Evolutionary conservation across 2,113 vertebrate species (phyloP), one percentile per base, ranked within the genome.

Genomic region (Ceyx melanurus): DNA sequence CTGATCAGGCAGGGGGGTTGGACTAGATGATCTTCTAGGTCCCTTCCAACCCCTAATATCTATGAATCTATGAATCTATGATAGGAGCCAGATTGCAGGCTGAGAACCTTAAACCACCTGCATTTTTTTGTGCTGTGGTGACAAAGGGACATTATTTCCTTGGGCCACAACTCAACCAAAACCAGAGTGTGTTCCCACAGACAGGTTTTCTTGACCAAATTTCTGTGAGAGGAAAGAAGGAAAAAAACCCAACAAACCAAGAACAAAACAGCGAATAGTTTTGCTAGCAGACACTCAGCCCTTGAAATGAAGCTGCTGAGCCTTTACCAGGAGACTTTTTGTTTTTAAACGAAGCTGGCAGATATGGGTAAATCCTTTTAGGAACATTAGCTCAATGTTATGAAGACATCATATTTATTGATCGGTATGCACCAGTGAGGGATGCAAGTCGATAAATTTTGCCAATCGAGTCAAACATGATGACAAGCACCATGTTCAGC

Each of bases 111-210:
- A 54, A 73, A 57, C 18, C 28, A 48, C 5, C 6, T 40, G 40
- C 28, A 14, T 19, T 16, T 50, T 86, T 54, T 37, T 53, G 40
- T 68, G 29, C 62, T 40, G 7, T 0, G 1, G 23, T 43, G 28
- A 26, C 45, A 50, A 64, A 12, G 50, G 57, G 43, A 17, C 17
- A 13, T 35, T 25, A 48, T 79, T 90, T 42, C 72, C 0, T 1
- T 19, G 67, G 65, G 17, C 25, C 33, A 9, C 19, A 13, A 16
- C 3, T 15, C 2, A 4, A 35, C 1, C 1, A 7, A 67, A 72
- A 67, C 18, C 0, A 1, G 33, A 71, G 15, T 0, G 0, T 20
- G 6, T 73, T 88, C 51, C 37, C 3, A 3, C 25, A 35, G 18
- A 18, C 31, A 54, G 29, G 3, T 66, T 84, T 84, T 81, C 85